Evolutionary conservation across 2,113 vertebrate species (phyloP), one percentile per base, ranked within the genome.

Genomic region (Clarias batrachus): DNA sequence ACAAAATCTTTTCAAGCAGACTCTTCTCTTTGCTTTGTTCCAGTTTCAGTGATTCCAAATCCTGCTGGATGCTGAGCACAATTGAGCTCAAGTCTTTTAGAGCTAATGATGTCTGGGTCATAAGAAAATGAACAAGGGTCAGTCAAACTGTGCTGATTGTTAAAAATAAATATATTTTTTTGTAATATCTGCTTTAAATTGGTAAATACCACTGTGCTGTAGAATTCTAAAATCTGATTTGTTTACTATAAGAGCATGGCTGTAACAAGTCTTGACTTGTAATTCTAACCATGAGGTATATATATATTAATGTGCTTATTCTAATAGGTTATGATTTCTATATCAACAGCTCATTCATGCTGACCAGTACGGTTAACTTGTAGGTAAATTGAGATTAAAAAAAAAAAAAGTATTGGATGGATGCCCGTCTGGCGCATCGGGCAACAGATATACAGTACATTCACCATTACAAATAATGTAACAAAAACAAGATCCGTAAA

Each of bases 1-100:
- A 92, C 76, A 94, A 79, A 57, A 91, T 91, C 88, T 95, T 90
- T 86, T 91, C 90, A 10, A 94, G 86, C 89, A 92, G 88, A 71
- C 87, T 87, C 81, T 86, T 87, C 23, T 93, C 91, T 88, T 86
- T 92, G 74, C 88, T 80, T n/a, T 93, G 93, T 66, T 93, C 93
- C 52, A 88, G 85, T 92, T 85, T 92, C 16, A 95, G 77, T 87
- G 83, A 71, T 59, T 92, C 90, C 84, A 95, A 59, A 85, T 91
- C 90, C 27, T 12, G 89, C 87, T 92, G 91, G 66, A 95, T 83
- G 87, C 83, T 89, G 68, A 92, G 87, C 70, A 95, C 62, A 25
- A 90, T 86, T 60, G 90, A 91, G 57, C 76, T 85, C 41, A 95
- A 88, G 37, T 92, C 91, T 89, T 86, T 83, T 63, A 91, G 82